phyloP scores from a whole-genome alignment of 2,888 invertebrate species.

The Trachelus iudaicus region DNA sequence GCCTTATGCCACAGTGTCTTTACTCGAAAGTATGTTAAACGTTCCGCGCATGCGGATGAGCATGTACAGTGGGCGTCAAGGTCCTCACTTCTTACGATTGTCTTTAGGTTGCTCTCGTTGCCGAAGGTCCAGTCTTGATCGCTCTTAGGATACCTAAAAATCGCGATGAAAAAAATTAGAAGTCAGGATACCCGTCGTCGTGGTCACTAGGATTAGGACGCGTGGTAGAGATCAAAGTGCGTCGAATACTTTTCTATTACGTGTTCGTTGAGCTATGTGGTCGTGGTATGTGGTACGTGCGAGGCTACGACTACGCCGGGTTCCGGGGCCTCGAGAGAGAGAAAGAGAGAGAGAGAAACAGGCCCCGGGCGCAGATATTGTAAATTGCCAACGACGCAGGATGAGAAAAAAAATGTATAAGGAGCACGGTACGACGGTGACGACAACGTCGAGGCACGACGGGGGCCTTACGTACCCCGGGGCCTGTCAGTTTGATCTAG shows the following conservation, averaged over 20 bases:
- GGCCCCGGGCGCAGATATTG: not conserved
- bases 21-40: not conserved
- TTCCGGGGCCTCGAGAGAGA: not conserved
- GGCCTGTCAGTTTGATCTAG: not conserved
- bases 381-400: not conserved
- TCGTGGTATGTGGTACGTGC: conserved; percentile 2
- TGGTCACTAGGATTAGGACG: not conserved
- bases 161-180: not conserved
- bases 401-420: not conserved
- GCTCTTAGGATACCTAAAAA: not conserved
- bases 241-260: conserved; percentile 7
- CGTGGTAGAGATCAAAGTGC: not conserved
- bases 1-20: not conserved
- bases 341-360: not conserved
- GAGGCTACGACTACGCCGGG: not conserved
- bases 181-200: not conserved
- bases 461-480: not conserved
- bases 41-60: not conserved
- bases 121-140: not conserved
- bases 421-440: not conserved
- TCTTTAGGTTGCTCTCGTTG: not conserved
- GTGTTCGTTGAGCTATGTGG: conserved; percentile 1
- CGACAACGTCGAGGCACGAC: not conserved
- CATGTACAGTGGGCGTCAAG: not conserved
- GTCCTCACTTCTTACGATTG: not conserved